A percentile compares a stretch with the other conserved stretches of the same genome.
These are phyloP conservation scores for Actinia equina DNA, from an alignment of 64 coral and sea anemone genomes.

Conservation along the genomic window DNA sequence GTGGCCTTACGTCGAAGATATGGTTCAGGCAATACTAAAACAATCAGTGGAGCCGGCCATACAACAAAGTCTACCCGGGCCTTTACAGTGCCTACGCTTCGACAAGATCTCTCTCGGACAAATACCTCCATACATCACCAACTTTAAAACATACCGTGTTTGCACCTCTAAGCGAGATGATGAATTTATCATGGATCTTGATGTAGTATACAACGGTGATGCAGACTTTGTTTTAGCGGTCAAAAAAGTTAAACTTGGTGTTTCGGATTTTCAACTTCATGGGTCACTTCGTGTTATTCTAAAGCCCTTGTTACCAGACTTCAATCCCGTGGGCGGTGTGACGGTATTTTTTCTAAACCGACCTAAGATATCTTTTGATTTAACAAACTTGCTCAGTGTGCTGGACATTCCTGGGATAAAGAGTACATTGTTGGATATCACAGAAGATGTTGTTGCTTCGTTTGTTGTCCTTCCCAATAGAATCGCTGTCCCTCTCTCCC, in stretches of 20 bases:
- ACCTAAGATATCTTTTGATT: conserved; percentile 74
- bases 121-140: conserved; percentile 56
- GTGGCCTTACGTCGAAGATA: conserved; percentile 76
- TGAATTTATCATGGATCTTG: conserved; percentile 81
- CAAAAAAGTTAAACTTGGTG: conserved; percentile 70
- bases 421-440: conserved; percentile 69
- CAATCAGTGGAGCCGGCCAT: conserved; percentile 69
- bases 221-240: conserved; percentile 73
- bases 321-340: conserved; percentile 65
- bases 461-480: conserved; percentile 91
- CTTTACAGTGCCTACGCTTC: conserved; percentile 60
- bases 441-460: conserved; percentile 75
- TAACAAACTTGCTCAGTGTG: conserved; percentile 89
- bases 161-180: not conserved
- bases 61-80: conserved; percentile 62
- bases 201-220: conserved; percentile 75
- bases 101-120: conserved; percentile 68
- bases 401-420: conserved; percentile 93
- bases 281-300: conserved; percentile 81
- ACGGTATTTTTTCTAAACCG: conserved; percentile 93
- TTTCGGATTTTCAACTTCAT: conserved; percentile 80
- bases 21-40: conserved; percentile 63
- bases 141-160: conserved; percentile 52
- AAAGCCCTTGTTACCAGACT: conserved; percentile 66
- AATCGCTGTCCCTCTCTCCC: conserved; percentile 70